phyloP scores from a whole-genome alignment of 2,113 vertebrate genomes.

The Mionectes macconnelli region DNA sequence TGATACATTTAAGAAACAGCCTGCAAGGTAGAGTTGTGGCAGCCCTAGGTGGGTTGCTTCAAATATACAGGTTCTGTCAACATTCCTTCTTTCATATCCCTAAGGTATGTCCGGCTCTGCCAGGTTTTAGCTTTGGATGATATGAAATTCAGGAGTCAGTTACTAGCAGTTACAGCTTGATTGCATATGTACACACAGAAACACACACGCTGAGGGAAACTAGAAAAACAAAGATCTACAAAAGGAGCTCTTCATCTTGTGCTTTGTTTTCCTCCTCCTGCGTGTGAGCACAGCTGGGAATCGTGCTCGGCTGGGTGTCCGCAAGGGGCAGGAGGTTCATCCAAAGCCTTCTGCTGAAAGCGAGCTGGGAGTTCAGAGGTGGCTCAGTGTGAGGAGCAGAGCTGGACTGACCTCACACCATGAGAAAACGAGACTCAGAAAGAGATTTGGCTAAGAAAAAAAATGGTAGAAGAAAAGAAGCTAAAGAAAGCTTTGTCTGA shows the following conservation, averaged over 20 bases:
- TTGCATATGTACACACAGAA: not conserved
- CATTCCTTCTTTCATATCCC: not conserved
- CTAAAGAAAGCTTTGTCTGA: not conserved
- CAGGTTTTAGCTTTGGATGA: not conserved
- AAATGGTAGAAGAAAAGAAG: not conserved
- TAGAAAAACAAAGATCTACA: not conserved
- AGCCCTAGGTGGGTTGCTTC: not conserved
- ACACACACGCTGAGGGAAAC: not conserved
- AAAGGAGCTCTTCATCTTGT: not conserved
- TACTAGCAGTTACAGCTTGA: not conserved
- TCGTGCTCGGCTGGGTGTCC: not conserved
- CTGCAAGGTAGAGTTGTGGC: not conserved
- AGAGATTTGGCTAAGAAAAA: not conserved
- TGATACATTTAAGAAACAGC: not conserved
- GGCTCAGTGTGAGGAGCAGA: constrained; percentile 40
- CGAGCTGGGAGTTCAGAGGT: not conserved
- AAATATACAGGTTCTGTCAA: not conserved
- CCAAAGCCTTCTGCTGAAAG: not conserved
- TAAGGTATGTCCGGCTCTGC: not conserved
- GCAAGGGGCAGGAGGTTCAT: not conserved
- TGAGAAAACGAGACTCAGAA: not conserved
- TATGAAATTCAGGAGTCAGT: not conserved
- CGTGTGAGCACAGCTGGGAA: constrained; percentile 13
- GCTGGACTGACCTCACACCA: constrained; percentile 19
- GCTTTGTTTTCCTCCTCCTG: not conserved